Evolutionary conservation across 2,888 invertebrate species (phyloP).

Genomic region (Agonopterix subpropinquella): DNA sequence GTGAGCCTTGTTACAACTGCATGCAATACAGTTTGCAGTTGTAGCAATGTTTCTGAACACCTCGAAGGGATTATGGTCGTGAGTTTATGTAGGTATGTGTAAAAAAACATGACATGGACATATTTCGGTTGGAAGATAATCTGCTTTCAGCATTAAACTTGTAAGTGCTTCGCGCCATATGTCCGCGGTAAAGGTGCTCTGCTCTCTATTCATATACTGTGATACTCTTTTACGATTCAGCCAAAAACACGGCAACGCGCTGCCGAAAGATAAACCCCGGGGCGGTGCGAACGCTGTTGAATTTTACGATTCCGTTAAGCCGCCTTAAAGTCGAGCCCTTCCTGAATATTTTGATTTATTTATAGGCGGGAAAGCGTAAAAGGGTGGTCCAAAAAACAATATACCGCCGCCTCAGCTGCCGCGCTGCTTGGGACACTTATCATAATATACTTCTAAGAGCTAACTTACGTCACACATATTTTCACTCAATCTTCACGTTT

Average conservation of each 20-base stretch:
- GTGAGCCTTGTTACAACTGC: no score
- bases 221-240: conserved; percentile 71
- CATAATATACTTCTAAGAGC: conserved; percentile 45
- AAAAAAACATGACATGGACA: conserved; percentile 2
- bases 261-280: conserved; percentile 66
- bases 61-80: no score
- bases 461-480: conserved; percentile 3
- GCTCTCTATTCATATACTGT: conserved; percentile 66
- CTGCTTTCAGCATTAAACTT: conserved; percentile 58
- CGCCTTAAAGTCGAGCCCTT: conserved; percentile 73
- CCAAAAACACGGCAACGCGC: conserved; percentile 63
- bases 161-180: conserved; percentile 56
- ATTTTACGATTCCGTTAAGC: conserved; percentile 75
- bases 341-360: conserved; percentile 76
- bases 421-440: conserved; percentile 44
- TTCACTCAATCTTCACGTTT: no score
- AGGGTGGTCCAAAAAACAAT: conserved; percentile 70
- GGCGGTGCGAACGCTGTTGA: conserved; percentile 68
- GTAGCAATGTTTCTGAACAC: no score
- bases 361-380: conserved; percentile 71
- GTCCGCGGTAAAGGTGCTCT: conserved; percentile 58
- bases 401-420: conserved; percentile 48
- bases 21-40: no score
- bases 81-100: not conserved
- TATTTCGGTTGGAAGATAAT: conserved; percentile 44